phyloP scores from a whole-genome alignment of 2,113 vertebrate genomes.

The Entomyzon cyanotis region DNA sequence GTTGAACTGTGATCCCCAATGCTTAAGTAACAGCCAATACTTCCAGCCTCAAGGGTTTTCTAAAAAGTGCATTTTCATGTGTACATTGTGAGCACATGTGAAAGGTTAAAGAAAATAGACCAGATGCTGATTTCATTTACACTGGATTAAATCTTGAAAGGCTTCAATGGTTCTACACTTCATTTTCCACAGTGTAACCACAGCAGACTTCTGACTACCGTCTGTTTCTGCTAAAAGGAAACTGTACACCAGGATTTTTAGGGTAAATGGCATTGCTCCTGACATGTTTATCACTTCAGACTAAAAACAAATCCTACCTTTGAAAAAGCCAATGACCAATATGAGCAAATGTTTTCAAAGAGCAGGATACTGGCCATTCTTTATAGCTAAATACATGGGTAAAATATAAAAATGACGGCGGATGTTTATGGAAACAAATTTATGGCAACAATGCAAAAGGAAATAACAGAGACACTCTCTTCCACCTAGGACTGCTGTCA shows the following conservation, averaged over 20 bases:
- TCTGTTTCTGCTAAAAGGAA: conserved; percentile 4
- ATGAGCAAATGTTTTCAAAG: conserved; percentile 36
- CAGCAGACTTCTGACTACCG: background rate
- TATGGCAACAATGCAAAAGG: conserved; percentile 37
- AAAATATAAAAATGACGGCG: background rate
- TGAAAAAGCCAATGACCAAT: background rate
- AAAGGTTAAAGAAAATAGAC: conserved; percentile 10
- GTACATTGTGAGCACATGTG: background rate
- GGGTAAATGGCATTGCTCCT: background rate
- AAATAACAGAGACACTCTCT: conserved; percentile 29
- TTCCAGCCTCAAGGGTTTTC: background rate
- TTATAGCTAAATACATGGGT: background rate
- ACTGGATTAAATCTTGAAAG: background rate
- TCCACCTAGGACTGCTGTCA: background rate
- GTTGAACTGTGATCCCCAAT: background rate
- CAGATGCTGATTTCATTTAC: conserved; percentile 21
- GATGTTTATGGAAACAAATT: conserved; percentile 40
- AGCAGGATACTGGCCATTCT: conserved; percentile 10
- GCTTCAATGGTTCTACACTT: background rate
- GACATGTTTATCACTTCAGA: background rate
- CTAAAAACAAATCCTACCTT: conserved; percentile 2
- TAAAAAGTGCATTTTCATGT: background rate
- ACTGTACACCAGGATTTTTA: background rate
- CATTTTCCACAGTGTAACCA: background rate
- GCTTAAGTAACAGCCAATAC: background rate